Evolutionary conservation across 2,113 vertebrate genomes (phyloP).

Genomic region (Myotis lucifugus): DNA sequence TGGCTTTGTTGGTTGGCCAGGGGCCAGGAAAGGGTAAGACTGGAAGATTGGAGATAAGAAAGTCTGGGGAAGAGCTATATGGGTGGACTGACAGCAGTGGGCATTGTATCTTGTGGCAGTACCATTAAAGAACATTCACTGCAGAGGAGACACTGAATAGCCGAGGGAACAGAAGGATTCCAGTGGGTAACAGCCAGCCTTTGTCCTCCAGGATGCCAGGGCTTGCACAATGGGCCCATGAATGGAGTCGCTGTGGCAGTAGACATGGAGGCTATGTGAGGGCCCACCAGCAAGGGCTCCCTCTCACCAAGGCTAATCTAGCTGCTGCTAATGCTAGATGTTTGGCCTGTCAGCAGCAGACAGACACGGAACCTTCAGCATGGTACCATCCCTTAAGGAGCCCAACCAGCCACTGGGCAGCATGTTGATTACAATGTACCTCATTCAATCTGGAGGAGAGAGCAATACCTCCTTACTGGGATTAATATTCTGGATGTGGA

Average conservation of each 20-base stretch:
- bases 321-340: background rate
- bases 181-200: background rate
- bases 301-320: background rate
- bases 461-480: background rate
- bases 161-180: background rate
- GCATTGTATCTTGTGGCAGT: background rate
- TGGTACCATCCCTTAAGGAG: background rate
- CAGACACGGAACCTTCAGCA: background rate
- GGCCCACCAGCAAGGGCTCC: background rate
- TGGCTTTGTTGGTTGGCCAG: background rate
- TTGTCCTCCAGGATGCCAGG: background rate
- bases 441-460: background rate
- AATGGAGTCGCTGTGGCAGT: background rate
- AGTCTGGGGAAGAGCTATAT: background rate
- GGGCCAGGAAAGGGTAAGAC: background rate
- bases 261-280: background rate
- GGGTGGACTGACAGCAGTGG: background rate
- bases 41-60: background rate
- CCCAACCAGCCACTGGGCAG: background rate
- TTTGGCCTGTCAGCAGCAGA: background rate
- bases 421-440: rapidly evolving
- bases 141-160: background rate
- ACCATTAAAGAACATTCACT: background rate
- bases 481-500: background rate
- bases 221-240: background rate